Conservation (phyloP, 2,797 vertebrate species). For the Cossypha polioptera region DNA sequence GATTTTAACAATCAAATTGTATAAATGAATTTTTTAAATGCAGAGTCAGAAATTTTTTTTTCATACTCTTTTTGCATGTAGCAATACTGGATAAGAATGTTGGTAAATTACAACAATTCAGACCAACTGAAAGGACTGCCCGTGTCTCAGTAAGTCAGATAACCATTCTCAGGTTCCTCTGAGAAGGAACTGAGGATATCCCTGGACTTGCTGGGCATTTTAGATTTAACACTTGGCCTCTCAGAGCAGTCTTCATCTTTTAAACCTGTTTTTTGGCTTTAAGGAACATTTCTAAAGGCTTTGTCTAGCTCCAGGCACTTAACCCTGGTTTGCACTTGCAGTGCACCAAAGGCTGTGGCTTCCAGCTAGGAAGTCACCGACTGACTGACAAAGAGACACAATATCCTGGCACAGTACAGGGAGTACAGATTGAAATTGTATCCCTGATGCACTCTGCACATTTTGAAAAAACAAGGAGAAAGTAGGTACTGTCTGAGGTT, state of each 20-base stretch:
- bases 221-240: conserved; percentile 19
- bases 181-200: background rate
- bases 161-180: background rate
- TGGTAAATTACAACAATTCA: background rate
- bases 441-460: background rate
- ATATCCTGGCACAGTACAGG: background rate
- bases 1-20: background rate
- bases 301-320: conserved; percentile 48
- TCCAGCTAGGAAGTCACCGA: background rate
- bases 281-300: conserved; percentile 31
- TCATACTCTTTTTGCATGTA: background rate
- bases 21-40: background rate
- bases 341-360: background rate
- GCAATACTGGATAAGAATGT: background rate
- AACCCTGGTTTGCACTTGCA: conserved; percentile 2
- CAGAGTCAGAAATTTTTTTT: background rate
- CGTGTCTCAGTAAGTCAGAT: background rate
- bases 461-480: background rate
- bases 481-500: background rate
- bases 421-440: background rate
- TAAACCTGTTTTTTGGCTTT: background rate
- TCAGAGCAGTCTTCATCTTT: conserved; percentile 1
- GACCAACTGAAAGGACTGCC: background rate
- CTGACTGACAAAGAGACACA: background rate
- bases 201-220: background rate